Percentiles rank a stretch among this genome's conserved stretches.
Conservation (phyloP, 2,888 invertebrate genomes). For the Allolobophora icterica region DNA sequence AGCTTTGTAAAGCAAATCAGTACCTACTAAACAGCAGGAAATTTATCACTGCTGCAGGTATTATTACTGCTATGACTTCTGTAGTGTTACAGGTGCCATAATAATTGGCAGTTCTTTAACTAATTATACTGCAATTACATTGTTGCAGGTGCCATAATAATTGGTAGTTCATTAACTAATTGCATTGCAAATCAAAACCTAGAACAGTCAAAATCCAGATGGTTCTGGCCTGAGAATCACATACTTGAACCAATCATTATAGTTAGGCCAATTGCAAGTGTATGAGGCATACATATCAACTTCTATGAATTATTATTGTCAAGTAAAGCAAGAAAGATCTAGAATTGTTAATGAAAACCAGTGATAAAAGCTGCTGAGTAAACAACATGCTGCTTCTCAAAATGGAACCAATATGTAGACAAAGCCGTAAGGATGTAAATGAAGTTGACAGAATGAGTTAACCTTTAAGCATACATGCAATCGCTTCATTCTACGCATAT, state of each 20-base stretch:
- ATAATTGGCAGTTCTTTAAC: too few species aligned
- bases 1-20: neutral
- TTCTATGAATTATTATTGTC: neutral
- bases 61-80: neutral
- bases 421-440: neutral
- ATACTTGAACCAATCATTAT: neutral
- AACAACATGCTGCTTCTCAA: too few species aligned
- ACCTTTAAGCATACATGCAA: neutral
- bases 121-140: too few species aligned
- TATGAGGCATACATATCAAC: neutral
- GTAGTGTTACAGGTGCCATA: neutral
- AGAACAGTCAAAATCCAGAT: neutral
- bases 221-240: neutral
- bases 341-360: neutral
- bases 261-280: neutral
- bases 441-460: neutral
- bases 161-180: neutral
- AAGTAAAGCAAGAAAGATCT: neutral
- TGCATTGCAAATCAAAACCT: constrained; percentile 2
- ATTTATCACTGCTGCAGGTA: neutral
- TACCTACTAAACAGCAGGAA: neutral
- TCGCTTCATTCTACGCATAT: neutral
- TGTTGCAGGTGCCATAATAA: neutral
- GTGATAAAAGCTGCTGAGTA: too few species aligned
- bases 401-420: neutral